Conservation (phyloP, 2,888 invertebrate genomes). For the Phaonia tiefii region DNA sequence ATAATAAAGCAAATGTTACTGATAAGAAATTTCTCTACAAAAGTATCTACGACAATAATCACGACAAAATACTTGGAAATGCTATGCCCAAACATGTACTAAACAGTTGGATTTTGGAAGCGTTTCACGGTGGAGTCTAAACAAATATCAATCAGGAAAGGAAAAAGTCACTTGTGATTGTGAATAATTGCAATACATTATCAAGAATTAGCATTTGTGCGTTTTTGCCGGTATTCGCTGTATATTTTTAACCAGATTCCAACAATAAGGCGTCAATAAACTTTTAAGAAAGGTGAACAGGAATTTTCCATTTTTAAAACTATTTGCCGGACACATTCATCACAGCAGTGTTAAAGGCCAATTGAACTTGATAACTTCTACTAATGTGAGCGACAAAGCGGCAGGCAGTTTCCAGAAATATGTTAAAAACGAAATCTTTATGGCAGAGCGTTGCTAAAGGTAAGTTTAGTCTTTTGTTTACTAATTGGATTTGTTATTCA, state of each 20-base stretch:
- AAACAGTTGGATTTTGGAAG: constrained; percentile 56
- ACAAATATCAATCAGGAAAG: constrained; percentile 21
- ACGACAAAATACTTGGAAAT: constrained; percentile 43
- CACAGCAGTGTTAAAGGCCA: constrained; percentile 41
- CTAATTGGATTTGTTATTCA: neutral
- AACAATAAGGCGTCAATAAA: too few relatives aligned
- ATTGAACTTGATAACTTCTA: constrained; percentile 10
- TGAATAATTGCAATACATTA: constrained; percentile 10
- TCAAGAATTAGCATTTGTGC: constrained; percentile 8
- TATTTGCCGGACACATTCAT: neutral
- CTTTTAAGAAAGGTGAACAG: neutral
- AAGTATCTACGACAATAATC: constrained; percentile 42
- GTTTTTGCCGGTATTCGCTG: constrained; percentile 48
- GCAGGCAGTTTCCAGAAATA: constrained; percentile 59
- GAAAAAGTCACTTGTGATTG: constrained; percentile 7
- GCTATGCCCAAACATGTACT: constrained; percentile 25
- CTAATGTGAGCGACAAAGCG: constrained; percentile 39
- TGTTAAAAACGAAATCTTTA: constrained; percentile 75
- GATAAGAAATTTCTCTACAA: constrained; percentile 48
- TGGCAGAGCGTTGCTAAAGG: constrained; percentile 73
- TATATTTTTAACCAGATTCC: neutral
- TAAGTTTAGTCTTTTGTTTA: constrained; percentile 65
- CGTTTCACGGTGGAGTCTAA: constrained; percentile 23
- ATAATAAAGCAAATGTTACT: constrained; percentile 34
- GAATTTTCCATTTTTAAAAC: constrained; percentile 16